phyloP scores from a whole-genome alignment of 2,797 vertebrate genomes.

The Poeciliopsis gracilis region DNA sequence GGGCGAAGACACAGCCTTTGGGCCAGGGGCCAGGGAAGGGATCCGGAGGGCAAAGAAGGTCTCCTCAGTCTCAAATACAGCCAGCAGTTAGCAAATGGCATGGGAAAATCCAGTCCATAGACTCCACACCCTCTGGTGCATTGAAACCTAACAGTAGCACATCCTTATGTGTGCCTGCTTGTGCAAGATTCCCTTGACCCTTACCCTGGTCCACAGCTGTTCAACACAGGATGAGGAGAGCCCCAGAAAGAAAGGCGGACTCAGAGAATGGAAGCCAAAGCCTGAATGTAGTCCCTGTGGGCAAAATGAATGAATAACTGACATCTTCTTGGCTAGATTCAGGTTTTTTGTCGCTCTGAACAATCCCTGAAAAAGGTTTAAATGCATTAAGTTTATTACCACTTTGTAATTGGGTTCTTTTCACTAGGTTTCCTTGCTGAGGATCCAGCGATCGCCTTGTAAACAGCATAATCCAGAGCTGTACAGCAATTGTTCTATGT shows the following conservation, averaged over 20 bases:
- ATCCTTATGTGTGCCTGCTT: constrained; percentile 49
- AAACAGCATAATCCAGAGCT: constrained; percentile 47
- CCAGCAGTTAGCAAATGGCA: constrained; percentile 78
- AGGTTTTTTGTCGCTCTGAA: constrained; percentile 38
- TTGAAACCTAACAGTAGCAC: constrained; percentile 73
- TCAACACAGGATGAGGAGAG: constrained; percentile 64
- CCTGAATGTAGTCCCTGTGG: constrained; percentile 63
- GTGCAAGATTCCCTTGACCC: constrained; percentile 68
- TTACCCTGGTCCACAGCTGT: constrained; percentile 75
- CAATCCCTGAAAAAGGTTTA: constrained; percentile 53
- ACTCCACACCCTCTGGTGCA: constrained; percentile 62
- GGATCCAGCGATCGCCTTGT: constrained; percentile 21
- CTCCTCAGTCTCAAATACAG: constrained; percentile 68
- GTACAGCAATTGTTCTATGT: constrained; percentile 31
- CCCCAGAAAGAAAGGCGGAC: constrained; percentile 48
- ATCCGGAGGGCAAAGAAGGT: constrained; percentile 73
- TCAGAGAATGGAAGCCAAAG: constrained; percentile 54
- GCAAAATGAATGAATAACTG: constrained; percentile 68
- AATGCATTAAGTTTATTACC: constrained; percentile 56
- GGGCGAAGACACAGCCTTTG: constrained; percentile 62
- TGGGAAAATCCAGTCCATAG: constrained; percentile 75
- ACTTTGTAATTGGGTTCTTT: constrained; percentile 53
- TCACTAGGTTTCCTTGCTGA: constrained; percentile 38
- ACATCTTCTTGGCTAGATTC: constrained; percentile 57
- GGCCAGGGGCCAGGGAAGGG: constrained; percentile 69